Percentiles rank a stretch among this genome's conserved stretches.
phyloP scores from a whole-genome alignment of 2,797 vertebrate genomes.

The Microcaecilia unicolor region DNA sequence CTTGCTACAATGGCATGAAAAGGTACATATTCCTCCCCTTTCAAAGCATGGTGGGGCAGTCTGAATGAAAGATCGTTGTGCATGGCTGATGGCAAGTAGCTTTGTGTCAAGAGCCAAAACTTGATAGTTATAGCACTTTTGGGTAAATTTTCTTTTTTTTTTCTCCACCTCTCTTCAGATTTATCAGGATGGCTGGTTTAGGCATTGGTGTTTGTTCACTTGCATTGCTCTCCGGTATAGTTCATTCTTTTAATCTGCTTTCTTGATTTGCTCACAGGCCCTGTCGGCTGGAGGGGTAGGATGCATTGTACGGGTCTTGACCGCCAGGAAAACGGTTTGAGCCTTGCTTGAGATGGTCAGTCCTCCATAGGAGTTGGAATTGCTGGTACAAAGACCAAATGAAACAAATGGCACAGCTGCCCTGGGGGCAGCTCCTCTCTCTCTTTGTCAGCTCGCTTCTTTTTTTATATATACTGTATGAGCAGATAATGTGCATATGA shows the following conservation, averaged over 20 bases:
- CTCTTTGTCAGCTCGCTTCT: conserved; percentile 47
- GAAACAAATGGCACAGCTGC: conserved; percentile 33
- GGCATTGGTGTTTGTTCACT: rapidly evolving
- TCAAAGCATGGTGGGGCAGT: too few relatives aligned
- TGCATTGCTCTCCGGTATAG: background rate
- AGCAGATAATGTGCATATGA: conserved; percentile 27
- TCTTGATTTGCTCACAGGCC: conserved; percentile 54
- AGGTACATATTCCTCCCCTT: too few relatives aligned
- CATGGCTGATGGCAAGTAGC: too few relatives aligned
- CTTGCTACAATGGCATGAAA: conserved; percentile 95
- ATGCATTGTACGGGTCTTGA: conserved; percentile 89
- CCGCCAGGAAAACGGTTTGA: conserved; percentile 93
- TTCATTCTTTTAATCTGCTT: background rate
- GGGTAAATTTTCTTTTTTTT: too few relatives aligned
- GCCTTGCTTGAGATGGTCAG: conserved; percentile 15
- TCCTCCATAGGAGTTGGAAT: conserved; percentile 18
- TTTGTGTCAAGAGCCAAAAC: too few relatives aligned
- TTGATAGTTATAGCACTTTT: too few relatives aligned
- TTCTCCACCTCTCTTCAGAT: too few relatives aligned
- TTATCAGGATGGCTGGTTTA: background rate
- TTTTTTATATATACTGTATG: conserved; percentile 42
- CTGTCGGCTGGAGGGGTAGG: conserved; percentile 90
- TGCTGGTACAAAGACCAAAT: conserved; percentile 52
- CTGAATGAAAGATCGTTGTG: too few relatives aligned
- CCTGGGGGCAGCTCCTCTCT: conserved; percentile 33